These are phyloP conservation scores for Barypeithes pellucidus DNA, from an alignment of 2,888 invertebrate species.

Conservation along the genomic window DNA sequence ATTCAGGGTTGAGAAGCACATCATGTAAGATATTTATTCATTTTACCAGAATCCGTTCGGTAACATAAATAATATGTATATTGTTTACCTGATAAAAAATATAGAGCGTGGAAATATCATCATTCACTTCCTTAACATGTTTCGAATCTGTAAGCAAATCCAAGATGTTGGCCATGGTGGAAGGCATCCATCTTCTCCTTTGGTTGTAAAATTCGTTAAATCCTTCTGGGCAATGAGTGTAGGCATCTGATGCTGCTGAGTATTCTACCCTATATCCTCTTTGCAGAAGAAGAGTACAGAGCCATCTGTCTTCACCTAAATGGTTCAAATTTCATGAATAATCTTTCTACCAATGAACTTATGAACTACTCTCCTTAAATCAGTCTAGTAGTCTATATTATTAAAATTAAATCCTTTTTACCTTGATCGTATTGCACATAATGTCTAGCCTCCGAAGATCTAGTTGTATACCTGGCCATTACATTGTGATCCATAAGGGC, in stretches of 20 bases:
- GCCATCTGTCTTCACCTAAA: conserved; percentile 94
- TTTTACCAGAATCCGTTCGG: too few species aligned
- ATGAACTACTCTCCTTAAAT: too few species aligned
- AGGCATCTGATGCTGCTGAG: conserved; percentile 95
- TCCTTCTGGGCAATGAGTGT: conserved; percentile 94
- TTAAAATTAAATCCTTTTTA: conserved; percentile 63
- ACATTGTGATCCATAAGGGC: conserved; percentile 94
- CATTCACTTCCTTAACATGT: conserved; percentile 86
- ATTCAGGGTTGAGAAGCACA: too few species aligned
- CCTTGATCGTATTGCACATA: conserved; percentile 95
- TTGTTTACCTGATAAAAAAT: conserved; percentile 79
- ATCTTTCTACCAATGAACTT: too few species aligned
- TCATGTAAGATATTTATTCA: too few species aligned
- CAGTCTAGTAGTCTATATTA: too few species aligned
- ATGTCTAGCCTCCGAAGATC: conserved; percentile 84
- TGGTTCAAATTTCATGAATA: not conserved
- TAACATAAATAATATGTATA: not conserved
- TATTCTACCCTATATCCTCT: conserved; percentile 94
- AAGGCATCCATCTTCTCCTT: conserved; percentile 95
- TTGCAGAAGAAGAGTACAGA: conserved; percentile 93
- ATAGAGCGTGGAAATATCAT: conserved; percentile 89
- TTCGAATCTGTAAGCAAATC: conserved; percentile 88
- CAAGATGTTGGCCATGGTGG: conserved; percentile 95
- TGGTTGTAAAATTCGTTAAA: conserved; percentile 97
- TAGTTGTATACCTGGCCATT: conserved; percentile 89